Evolutionary conservation across 1,140 invertebrate genomes (phyloP), one percentile per base, ranked within the genome.

Genomic region (Delia radicum): DNA sequence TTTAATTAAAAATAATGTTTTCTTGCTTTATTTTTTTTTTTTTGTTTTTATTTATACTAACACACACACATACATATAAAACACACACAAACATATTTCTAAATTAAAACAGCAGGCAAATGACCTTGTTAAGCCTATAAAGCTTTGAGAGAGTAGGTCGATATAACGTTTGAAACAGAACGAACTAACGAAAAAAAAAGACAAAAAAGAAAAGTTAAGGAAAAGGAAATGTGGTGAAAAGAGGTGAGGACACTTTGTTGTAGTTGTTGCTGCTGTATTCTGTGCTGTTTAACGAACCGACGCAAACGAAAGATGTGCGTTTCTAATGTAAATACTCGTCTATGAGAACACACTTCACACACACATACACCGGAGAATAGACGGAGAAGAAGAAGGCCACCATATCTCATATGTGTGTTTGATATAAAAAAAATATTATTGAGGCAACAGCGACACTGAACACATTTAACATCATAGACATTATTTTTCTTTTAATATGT

Each of bases 1-100:
- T 65, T 65, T 65, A 65, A 65, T 65, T 65, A 65, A 65, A 65
- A 65, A 65, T 65, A 65, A 65, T 65, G 62, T 65, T 65, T 63
- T 63, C 61, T 63, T 61, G 24, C 24, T 61, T 65, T 63, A 26
- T 63, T 8, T 63, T 63, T 27, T 21, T 63, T 5, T 27, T 63
- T 7, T 2, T 63, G 61, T 62, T 10, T 63, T 63, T 18, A 15
- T 29, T 65, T 65, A n/a, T 29, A 42, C 7, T 13, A 15, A 42
- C 37, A 15, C 12, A 42, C 37, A 42, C 12, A 42, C 37, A 42
- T 10, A 15, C 37, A 42, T 4, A 33, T 33, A 33, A 10, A n/a
- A n/a, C n/a, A 33, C 31, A 33, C 4, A 33, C 10, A 33, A 42
- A 42, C 37, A 42, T 10, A 8, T 15, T 42, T 42, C 37, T 42